Conservation (phyloP, 64 coral and sea anemone genomes). For the Montipora efflorescens region DNA sequence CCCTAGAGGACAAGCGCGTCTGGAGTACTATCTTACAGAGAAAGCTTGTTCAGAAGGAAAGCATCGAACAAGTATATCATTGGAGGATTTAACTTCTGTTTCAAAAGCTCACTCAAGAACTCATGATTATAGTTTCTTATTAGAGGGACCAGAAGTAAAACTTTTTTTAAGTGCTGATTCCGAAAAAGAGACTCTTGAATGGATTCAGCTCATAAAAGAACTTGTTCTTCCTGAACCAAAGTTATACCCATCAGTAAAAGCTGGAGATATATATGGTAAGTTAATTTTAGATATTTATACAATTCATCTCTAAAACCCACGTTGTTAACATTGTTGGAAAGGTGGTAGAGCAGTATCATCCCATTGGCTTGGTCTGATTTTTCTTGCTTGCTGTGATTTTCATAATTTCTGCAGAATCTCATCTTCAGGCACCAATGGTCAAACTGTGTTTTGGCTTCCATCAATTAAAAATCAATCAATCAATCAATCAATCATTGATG, state of each 20-base stretch:
- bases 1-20: slow-evolving; percentile 69
- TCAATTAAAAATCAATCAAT: too few species aligned
- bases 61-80: slow-evolving; percentile 82
- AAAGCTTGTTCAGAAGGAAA: slow-evolving; percentile 85
- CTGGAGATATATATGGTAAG: slow-evolving; percentile 94
- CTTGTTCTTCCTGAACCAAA: slow-evolving; percentile 94
- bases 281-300: not conserved
- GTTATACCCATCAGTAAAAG: slow-evolving; percentile 83
- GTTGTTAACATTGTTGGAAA: too few species aligned
- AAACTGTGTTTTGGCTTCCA: too few species aligned
- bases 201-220: slow-evolving; percentile 90
- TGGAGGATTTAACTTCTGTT: slow-evolving; percentile 83
- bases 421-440: too few species aligned
- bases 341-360: too few species aligned
- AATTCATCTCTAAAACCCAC: too few species aligned
- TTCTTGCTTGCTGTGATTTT: not conserved
- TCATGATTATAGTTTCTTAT: slow-evolving; percentile 67
- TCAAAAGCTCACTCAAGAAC: slow-evolving; percentile 81
- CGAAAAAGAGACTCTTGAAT: slow-evolving; percentile 80
- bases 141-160: slow-evolving; percentile 81
- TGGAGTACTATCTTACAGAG: slow-evolving; percentile 93
- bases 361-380: too few species aligned
- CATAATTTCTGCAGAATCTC: too few species aligned
- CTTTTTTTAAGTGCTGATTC: slow-evolving; percentile 78
- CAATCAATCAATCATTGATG: too few species aligned